Base-by-base conservation (phyloP, 2,113 vertebrate species). In the Euleptes europaea region DNA sequence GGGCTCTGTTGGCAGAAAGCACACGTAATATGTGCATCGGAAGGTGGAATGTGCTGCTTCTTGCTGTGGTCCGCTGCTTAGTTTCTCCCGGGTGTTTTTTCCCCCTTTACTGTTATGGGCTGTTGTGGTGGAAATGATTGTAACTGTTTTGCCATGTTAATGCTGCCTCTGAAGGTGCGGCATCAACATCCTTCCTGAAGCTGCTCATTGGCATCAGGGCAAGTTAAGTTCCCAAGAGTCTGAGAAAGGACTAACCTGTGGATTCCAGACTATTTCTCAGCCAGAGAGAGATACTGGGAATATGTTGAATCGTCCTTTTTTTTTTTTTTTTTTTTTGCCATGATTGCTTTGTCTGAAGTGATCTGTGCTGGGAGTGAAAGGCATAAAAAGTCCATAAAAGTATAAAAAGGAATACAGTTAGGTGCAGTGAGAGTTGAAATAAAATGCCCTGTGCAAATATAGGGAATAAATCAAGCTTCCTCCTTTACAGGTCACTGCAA, bases 51-150 rank as follows among this genome's bases (percentile, higher is more conserved):
- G 84, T 84, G 86, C 11, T 77, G 70, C 75, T 79, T 80, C 31
- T 19, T 42, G 75, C 78, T 85, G 49, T 74, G 38, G 5, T 19
- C 75, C 54, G 40, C 80, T 82, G 60, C 65, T 60, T 78, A 14
- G 28, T 63, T 83, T 57, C 66, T 21, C 33, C 66, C 1, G 21
- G 26, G 13, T 82, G 80, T 5, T 21, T 83, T 86, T 73, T 23
- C 14, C 44, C 14, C 15, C 87, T 92, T 91, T 60, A 2, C 60
- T 91, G 65, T 28, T 92, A 86, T 91, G 89, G 95, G 83, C 86
- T 95, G 92, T 90, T 79, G 73, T 90, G 88, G 91, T 94, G 89
- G 93, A 95, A 85, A 63, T 84, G 38, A 11, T 74, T 78, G n/a
- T 33, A 72, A 87, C 28, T 69, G 33, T 44, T 13, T 0, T 83